phyloP scores from a whole-genome alignment of 2,113 vertebrate species.

The Candoia aspera region DNA sequence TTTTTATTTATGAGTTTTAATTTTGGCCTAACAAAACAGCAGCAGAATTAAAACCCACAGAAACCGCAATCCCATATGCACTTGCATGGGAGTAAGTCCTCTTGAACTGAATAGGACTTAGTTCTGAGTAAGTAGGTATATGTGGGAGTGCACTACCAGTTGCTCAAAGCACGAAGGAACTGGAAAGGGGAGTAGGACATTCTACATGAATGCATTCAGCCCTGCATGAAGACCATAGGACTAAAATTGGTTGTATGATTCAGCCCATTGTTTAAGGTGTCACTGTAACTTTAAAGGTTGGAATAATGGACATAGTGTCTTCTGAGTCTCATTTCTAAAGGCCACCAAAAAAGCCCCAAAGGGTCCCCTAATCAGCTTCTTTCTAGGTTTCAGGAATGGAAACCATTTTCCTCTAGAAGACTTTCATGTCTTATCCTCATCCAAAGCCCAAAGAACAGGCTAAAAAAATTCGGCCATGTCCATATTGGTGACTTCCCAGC shows the following conservation, averaged over 20 bases:
- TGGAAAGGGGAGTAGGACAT: not conserved
- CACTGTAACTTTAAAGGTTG: not conserved
- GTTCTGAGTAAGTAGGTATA: not conserved
- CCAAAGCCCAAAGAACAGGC: not conserved
- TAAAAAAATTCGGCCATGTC: not conserved
- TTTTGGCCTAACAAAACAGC: slow-evolving; percentile 5
- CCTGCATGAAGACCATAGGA: not conserved
- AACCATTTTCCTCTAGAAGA: not conserved
- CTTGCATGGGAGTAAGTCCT: not conserved
- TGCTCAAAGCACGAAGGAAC: not conserved
- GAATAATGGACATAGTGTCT: not conserved
- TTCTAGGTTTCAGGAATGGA: not conserved
- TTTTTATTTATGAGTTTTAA: slow-evolving; percentile 36
- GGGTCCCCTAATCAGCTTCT: not conserved
- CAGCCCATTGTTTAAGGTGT: not conserved
- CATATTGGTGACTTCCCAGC: not conserved
- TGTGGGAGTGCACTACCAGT: not conserved
- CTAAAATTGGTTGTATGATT: not conserved
- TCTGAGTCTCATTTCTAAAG: not conserved
- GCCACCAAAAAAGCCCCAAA: not conserved
- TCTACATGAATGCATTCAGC: not conserved
- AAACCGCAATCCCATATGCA: not conserved
- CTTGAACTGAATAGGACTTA: not conserved
- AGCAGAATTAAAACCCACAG: slow-evolving; percentile 17
- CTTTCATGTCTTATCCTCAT: not conserved